These are phyloP conservation scores for Leptopilina boulardi DNA, from an alignment of 1,140 invertebrate genomes.

Conservation along the genomic window DNA sequence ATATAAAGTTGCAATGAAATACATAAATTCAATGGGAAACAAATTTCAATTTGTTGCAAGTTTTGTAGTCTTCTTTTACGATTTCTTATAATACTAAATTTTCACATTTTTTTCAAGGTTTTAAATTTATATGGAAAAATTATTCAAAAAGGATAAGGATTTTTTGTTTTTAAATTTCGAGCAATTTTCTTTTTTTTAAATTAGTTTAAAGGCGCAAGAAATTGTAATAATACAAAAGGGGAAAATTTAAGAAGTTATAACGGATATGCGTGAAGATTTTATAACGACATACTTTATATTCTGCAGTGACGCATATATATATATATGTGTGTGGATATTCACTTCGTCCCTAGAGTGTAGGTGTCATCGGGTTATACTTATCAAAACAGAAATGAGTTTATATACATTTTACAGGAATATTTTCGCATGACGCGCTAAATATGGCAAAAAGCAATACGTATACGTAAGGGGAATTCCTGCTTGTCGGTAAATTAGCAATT, in stretches of 20 bases:
- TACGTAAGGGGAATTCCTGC: slow-evolving; percentile 27
- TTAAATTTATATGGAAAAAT: too few relatives aligned
- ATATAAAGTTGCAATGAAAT: too few relatives aligned
- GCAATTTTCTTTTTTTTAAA: not conserved
- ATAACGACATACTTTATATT: slow-evolving; percentile 26
- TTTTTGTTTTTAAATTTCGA: not conserved
- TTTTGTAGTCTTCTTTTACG: too few relatives aligned
- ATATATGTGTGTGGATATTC: slow-evolving; percentile 40
- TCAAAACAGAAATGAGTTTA: slow-evolving; percentile 29
- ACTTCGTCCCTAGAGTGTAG: not conserved
- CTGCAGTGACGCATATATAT: slow-evolving; percentile 28
- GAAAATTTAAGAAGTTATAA: slow-evolving; percentile 24
- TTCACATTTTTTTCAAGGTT: not conserved
- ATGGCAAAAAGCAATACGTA: slow-evolving; percentile 14
- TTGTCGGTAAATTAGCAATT: slow-evolving; percentile 29
- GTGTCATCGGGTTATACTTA: not conserved
- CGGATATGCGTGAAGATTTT: slow-evolving; percentile 9
- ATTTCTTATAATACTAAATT: not conserved
- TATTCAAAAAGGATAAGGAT: too few relatives aligned
- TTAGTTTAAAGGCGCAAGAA: too few relatives aligned
- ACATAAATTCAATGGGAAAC: too few relatives aligned
- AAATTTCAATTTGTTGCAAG: too few relatives aligned
- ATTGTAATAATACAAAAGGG: too few relatives aligned
- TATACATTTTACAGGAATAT: slow-evolving; percentile 17
- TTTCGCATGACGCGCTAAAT: slow-evolving; percentile 11